Evolutionary conservation across 2,888 invertebrate species (phyloP).

Genomic region (Tachina lurida): DNA sequence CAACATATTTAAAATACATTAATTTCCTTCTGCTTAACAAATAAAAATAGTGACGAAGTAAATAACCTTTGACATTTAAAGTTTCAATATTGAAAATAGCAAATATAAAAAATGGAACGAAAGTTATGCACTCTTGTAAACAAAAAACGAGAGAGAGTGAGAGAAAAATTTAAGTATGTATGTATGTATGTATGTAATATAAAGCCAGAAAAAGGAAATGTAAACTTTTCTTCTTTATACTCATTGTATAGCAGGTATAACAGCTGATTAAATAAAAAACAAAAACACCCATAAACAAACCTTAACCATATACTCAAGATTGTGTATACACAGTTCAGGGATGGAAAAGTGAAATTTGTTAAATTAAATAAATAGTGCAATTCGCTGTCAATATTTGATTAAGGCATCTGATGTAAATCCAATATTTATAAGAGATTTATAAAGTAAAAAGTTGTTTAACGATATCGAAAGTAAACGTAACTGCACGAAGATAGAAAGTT

Average conservation of each 20-base stretch:
- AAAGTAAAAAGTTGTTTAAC: no score
- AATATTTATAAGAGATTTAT: no score
- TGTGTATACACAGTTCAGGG: background rate
- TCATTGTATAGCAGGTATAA: background rate
- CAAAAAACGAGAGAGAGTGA: background rate
- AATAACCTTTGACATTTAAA: slow-evolving; percentile 55
- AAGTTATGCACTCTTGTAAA: background rate
- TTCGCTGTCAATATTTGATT: background rate
- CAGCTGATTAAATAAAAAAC: slow-evolving; percentile 4
- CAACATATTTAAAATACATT: slow-evolving; percentile 12
- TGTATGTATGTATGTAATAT: background rate
- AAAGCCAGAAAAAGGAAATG: background rate
- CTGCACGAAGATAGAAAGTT: no score
- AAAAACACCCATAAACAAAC: background rate
- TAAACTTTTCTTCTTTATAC: slow-evolving; percentile 6
- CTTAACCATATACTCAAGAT: background rate
- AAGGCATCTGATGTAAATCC: no score
- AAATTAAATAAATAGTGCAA: background rate
- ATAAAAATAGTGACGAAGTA: slow-evolving; percentile 5
- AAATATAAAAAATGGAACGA: background rate
- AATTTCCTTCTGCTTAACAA: slow-evolving; percentile 8
- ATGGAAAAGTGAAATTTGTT: background rate
- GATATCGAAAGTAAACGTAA: no score
- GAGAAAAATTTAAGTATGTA: background rate
- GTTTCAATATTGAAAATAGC: background rate